phyloP scores from a whole-genome alignment of 2,888 invertebrate genomes.

The Eudemis profundana region DNA sequence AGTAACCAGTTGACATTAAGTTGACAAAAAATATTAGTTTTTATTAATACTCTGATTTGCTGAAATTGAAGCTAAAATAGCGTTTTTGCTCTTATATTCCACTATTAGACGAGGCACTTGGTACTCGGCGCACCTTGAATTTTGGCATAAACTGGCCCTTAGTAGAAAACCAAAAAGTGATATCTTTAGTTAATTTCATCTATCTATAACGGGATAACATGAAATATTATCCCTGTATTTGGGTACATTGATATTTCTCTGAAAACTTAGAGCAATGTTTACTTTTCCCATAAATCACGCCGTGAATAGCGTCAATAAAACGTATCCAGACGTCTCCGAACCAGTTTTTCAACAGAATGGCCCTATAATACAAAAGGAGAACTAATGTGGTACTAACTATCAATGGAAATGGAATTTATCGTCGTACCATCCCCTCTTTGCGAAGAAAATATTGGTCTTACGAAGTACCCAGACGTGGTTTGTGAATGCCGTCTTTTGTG shows the following conservation, averaged over 20 bases:
- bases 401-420: conserved; percentile 81
- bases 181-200: too few relatives aligned
- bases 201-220: too few relatives aligned
- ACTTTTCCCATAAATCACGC: conserved; percentile 37
- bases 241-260: neutral
- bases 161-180: too few relatives aligned
- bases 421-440: conserved; percentile 73
- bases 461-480: conserved; percentile 81
- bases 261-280: conserved; percentile 8
- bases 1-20: too few relatives aligned
- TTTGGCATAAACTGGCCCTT: too few relatives aligned
- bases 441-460: conserved; percentile 83
- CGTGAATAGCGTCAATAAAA: conserved; percentile 57
- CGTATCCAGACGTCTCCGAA: conserved; percentile 55
- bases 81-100: too few relatives aligned
- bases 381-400: conserved; percentile 82
- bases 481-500: conserved; percentile 77
- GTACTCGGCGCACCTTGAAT: too few relatives aligned
- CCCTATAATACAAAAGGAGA: conserved; percentile 73
- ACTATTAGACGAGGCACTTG: too few relatives aligned
- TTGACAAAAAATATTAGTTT: too few relatives aligned
- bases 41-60: too few relatives aligned
- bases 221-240: neutral
- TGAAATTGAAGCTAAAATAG: too few relatives aligned
- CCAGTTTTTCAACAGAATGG: conserved; percentile 77